Conservation (phyloP, 2,113 vertebrate genomes). For the Istiophorus platypterus region DNA sequence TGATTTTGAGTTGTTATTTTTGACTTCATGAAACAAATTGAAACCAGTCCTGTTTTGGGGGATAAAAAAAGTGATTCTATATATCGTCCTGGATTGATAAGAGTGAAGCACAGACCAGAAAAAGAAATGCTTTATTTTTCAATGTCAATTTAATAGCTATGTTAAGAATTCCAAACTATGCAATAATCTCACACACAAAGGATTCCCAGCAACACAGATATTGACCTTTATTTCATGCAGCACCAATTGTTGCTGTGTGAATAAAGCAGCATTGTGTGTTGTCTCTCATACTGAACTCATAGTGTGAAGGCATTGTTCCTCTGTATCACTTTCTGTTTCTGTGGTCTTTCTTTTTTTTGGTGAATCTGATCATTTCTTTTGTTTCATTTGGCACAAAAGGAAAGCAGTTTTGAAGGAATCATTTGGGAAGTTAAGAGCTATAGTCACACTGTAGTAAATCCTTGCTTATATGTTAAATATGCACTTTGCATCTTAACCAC, state of each 20-base stretch:
- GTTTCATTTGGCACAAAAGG: conserved; percentile 50
- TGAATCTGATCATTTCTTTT: conserved; percentile 66
- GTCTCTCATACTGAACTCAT: conserved; percentile 62
- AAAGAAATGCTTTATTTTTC: conserved; percentile 73
- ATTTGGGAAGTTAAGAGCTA: conserved; percentile 70
- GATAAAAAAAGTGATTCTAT: conserved; percentile 28
- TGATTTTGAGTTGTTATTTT: conserved; percentile 1
- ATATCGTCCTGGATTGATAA: conserved; percentile 33
- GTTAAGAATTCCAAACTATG: conserved; percentile 87
- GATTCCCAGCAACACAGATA: conserved; percentile 80
- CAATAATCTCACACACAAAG: conserved; percentile 83
- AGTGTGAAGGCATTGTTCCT: conserved; percentile 65
- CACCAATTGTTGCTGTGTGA: conserved; percentile 76
- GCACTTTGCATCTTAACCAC: conserved; percentile 87
- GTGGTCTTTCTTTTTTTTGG: conserved; percentile 64
- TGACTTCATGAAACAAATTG: conserved; percentile 37
- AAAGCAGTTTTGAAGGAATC: conserved; percentile 66
- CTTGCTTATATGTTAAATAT: conserved; percentile 79
- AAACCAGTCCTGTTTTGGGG: conserved; percentile 47
- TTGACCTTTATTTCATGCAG: conserved; percentile 71
- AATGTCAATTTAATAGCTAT: conserved; percentile 81
- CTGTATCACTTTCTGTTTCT: conserved; percentile 60
- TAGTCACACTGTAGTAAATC: conserved; percentile 79
- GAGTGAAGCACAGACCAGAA: conserved; percentile 60
- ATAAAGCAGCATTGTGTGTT: conserved; percentile 71